Evolutionary conservation across 2,797 vertebrate genomes (phyloP).

Genomic region (Xenopus petersii): DNA sequence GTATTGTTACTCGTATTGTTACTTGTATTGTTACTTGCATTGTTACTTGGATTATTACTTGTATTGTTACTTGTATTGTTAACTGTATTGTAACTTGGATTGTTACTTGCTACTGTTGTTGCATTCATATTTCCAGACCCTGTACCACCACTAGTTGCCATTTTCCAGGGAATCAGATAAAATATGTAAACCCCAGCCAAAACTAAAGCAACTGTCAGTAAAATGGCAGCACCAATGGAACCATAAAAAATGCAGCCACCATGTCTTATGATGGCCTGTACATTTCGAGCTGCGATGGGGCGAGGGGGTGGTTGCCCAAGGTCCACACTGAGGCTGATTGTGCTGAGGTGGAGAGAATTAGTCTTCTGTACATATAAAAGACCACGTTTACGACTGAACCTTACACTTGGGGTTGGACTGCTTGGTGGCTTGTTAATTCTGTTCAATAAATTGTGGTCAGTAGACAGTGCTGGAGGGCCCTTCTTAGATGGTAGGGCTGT

Average conservation of each 20-base stretch:
- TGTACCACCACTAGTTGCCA: background rate
- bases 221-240: conserved; percentile 19
- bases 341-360: conserved; percentile 41
- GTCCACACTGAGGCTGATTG: conserved; percentile 61
- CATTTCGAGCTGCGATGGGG: background rate
- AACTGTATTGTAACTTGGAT: background rate
- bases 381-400: conserved; percentile 69
- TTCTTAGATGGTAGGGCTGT: conserved; percentile 64
- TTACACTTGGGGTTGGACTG: conserved; percentile 68
- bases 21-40: no score
- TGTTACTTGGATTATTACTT: no score
- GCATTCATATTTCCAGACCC: background rate
- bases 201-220: conserved; percentile 11
- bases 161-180: conserved; percentile 18
- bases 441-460: conserved; percentile 63
- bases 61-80: no score
- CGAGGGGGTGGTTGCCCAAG: conserved; percentile 54
- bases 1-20: background rate
- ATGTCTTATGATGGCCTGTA: background rate
- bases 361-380: conserved; percentile 70
- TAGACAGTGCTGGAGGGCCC: conserved; percentile 69
- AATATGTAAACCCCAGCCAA: conserved; percentile 19
- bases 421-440: conserved; percentile 65
- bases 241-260: conserved; percentile 39
- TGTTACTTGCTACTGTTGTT: background rate